Percentiles rank a stretch among this genome's conserved stretches.
phyloP scores from a whole-genome alignment of 2,113 vertebrate species.

The Cynoglossus semilaevis region DNA sequence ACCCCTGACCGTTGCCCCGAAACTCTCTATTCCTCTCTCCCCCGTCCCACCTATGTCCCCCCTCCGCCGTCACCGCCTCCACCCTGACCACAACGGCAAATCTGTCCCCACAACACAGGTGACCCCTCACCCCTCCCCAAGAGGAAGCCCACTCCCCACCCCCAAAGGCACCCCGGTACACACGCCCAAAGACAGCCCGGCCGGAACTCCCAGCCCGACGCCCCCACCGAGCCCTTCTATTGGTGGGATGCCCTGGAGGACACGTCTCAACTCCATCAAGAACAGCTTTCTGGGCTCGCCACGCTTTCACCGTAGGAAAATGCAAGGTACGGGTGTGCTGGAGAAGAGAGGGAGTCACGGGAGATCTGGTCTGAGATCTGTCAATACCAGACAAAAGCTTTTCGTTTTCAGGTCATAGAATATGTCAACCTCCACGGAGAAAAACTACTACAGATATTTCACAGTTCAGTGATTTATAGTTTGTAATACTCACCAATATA shows the following conservation, averaged over 20 bases:
- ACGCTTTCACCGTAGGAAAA: constrained; percentile 97
- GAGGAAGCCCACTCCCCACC: constrained; percentile 96
- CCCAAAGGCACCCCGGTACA: constrained; percentile 98
- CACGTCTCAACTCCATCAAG: constrained; percentile 98
- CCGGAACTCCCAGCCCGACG: constrained; percentile 94
- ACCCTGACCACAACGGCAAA: constrained; percentile 90
- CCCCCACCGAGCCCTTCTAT: constrained; percentile 97
- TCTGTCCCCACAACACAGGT: constrained; percentile 98
- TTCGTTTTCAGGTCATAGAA: no score
- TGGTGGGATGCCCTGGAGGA: constrained; percentile 97
- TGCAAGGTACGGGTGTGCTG: constrained; percentile 80
- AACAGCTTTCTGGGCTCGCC: constrained; percentile 98
- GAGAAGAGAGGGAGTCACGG: neutral
- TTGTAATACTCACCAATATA: no score
- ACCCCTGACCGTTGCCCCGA: constrained; percentile 77
- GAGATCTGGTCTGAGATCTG: constrained; percentile 10
- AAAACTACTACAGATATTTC: no score
- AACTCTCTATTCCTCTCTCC: constrained; percentile 79
- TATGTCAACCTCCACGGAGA: no score
- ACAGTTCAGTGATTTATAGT: no score
- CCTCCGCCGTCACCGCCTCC: constrained; percentile 77
- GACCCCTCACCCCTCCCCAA: constrained; percentile 96
- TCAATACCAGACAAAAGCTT: no score
- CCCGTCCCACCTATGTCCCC: constrained; percentile 81
- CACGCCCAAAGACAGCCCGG: constrained; percentile 97